Conservation (phyloP, 2,888 invertebrate genomes). For the Matsumyia berberina region DNA sequence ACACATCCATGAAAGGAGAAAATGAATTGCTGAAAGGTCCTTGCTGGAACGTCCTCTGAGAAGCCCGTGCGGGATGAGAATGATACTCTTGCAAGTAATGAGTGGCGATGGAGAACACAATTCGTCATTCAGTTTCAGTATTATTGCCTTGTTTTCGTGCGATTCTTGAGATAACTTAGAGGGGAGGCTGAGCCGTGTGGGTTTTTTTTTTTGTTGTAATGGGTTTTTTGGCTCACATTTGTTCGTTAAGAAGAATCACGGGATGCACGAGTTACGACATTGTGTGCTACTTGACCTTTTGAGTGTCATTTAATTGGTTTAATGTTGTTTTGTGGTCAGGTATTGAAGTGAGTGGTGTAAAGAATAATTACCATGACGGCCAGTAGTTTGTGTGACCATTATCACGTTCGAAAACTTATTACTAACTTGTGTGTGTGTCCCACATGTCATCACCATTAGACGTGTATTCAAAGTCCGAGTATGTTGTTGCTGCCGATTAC, state of each 20-base stretch:
- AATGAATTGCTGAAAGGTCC: slow-evolving; percentile 43
- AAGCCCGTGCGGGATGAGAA: not conserved
- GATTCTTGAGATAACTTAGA: slow-evolving; percentile 2
- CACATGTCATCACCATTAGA: slow-evolving; percentile 8
- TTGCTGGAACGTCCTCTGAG: slow-evolving; percentile 15
- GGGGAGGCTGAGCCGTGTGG: not conserved
- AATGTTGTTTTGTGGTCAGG: not conserved
- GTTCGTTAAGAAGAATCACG: slow-evolving; percentile 22
- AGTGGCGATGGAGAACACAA: slow-evolving; percentile 24
- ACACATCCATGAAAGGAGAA: slow-evolving; percentile 50
- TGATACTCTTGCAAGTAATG: slow-evolving; percentile 43
- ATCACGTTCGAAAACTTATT: slow-evolving; percentile 15
- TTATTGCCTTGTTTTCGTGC: slow-evolving; percentile 35
- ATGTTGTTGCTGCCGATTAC: not conserved
- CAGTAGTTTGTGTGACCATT: slow-evolving; percentile 11
- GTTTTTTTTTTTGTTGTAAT: slow-evolving; percentile 4
- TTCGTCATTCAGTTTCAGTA: slow-evolving; percentile 35
- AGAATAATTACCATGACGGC: slow-evolving; percentile 11
- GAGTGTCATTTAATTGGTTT: slow-evolving; percentile 30
- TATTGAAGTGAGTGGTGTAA: slow-evolving; percentile 4
- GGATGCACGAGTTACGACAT: slow-evolving; percentile 4
- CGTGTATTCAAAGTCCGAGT: slow-evolving; percentile 23
- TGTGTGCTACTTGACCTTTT: slow-evolving; percentile 35
- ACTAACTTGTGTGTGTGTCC: slow-evolving; percentile 1
- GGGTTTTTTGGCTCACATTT: not conserved